Conservation (phyloP, 1,140 invertebrate species). For the Trichonephila clavipes region DNA sequence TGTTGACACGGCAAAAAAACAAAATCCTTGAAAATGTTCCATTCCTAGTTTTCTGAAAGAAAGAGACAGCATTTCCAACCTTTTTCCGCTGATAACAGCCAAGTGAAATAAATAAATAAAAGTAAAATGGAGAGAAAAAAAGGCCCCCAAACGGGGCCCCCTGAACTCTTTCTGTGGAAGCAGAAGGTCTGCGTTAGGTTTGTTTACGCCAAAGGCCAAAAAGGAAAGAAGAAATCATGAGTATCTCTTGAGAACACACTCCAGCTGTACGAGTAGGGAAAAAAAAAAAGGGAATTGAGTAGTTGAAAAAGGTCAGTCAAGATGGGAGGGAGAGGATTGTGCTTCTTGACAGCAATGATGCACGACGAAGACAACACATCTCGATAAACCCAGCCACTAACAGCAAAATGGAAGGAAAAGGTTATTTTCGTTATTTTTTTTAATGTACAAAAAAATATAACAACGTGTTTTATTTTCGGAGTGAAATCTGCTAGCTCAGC, state of each 20-base stretch:
- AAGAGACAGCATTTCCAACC: constrained; percentile 21
- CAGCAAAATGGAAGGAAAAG: constrained; percentile 1
- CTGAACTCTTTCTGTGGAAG: constrained; percentile 42
- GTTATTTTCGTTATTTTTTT: not conserved
- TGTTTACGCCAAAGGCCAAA: constrained; percentile 23
- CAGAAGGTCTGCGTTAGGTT: constrained; percentile 2
- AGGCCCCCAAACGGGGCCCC: constrained; percentile 20
- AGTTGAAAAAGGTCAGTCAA: not conserved
- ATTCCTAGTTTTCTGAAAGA: not conserved
- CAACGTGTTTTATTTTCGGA: not conserved
- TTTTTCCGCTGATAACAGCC: not conserved
- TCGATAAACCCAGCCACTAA: not conserved
- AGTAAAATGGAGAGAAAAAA: not conserved
- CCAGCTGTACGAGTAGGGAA: not conserved
- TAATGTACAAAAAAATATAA: not conserved
- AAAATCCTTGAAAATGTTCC: constrained; percentile 52
- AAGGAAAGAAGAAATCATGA: not conserved
- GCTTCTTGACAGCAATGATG: constrained; percentile 1
- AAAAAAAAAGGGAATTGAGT: not conserved
- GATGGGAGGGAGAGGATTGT: not conserved
- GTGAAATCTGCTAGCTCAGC: not conserved
- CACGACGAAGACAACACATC: constrained; percentile 22
- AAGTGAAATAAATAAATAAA: constrained; percentile 32
- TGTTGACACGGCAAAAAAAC: not conserved
- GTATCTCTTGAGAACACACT: not conserved